Percentiles rank a stretch among this genome's conserved stretches.
These are phyloP conservation scores for Esox niger DNA, from an alignment of 2,113 vertebrate genomes.

Conservation along the genomic window DNA sequence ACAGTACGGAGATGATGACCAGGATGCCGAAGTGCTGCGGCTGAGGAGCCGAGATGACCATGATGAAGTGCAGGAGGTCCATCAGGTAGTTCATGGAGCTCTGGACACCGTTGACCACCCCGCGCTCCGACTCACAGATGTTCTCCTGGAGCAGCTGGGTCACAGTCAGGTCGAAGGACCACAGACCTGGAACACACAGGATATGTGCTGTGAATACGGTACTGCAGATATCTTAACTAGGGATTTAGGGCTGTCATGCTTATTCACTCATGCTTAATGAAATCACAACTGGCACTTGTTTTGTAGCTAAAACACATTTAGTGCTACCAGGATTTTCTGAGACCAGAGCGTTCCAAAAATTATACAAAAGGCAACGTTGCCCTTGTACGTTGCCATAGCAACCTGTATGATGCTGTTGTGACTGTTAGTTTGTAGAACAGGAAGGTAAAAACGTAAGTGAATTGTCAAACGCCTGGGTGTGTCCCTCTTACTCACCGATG, in stretches of 20 bases:
- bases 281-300: too few relatives aligned
- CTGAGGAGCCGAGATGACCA: constrained; percentile 70
- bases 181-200: constrained; percentile 64
- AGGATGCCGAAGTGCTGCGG: constrained; percentile 71
- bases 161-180: constrained; percentile 75
- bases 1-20: constrained; percentile 74
- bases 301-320: too few relatives aligned
- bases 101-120: constrained; percentile 75
- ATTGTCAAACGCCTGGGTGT: not conserved
- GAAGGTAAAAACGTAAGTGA: not conserved
- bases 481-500: constrained; percentile 63
- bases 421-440: not conserved
- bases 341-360: too few relatives aligned
- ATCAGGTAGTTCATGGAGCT: constrained; percentile 81
- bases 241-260: too few relatives aligned
- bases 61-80: constrained; percentile 75
- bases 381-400: too few relatives aligned
- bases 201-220: too few relatives aligned
- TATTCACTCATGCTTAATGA: too few relatives aligned
- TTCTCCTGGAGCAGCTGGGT: constrained; percentile 76
- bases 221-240: too few relatives aligned
- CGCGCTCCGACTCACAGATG: constrained; percentile 74
- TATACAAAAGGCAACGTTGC: too few relatives aligned
- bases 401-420: not conserved
- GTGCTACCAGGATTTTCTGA: too few relatives aligned